Evolutionary conservation across 2,888 invertebrate species (phyloP).

Genomic region (Lepeophtheirus nordmannii): DNA sequence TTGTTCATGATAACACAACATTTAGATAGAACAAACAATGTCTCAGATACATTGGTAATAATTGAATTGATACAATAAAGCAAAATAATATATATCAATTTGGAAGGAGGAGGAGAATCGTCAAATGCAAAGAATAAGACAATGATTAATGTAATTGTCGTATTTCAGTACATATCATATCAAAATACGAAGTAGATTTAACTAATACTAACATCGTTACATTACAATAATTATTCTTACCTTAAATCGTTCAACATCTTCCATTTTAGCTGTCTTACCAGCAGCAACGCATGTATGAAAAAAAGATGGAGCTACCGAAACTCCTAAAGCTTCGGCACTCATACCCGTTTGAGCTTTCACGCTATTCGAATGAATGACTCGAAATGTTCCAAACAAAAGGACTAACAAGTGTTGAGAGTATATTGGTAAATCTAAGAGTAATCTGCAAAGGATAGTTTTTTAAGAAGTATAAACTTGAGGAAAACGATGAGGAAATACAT

Average conservation of each 20-base stretch:
- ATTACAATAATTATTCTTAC: constrained; percentile 38
- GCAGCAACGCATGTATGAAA: constrained; percentile 90
- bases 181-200: no score
- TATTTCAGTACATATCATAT: no score
- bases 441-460: constrained; percentile 42
- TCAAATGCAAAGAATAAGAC: no score
- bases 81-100: no score
- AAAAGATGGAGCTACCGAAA: constrained; percentile 87
- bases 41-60: no score
- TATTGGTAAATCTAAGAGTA: constrained; percentile 62
- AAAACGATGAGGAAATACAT: not conserved
- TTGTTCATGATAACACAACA: no score
- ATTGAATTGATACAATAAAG: no score
- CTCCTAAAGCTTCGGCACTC: constrained; percentile 86
- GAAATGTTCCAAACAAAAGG: constrained; percentile 88
- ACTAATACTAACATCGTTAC: no score
- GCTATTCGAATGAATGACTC: constrained; percentile 78
- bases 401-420: constrained; percentile 85
- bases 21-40: no score
- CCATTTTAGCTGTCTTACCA: constrained; percentile 85
- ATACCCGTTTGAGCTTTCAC: constrained; percentile 77
- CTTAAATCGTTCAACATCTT: constrained; percentile 85
- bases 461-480: constrained; percentile 6
- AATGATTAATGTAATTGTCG: no score
- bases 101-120: no score